Evolutionary conservation across 2,797 vertebrate genomes (phyloP), one percentile per base, ranked within the genome.

Genomic region (Thripadectes ignobilis): DNA sequence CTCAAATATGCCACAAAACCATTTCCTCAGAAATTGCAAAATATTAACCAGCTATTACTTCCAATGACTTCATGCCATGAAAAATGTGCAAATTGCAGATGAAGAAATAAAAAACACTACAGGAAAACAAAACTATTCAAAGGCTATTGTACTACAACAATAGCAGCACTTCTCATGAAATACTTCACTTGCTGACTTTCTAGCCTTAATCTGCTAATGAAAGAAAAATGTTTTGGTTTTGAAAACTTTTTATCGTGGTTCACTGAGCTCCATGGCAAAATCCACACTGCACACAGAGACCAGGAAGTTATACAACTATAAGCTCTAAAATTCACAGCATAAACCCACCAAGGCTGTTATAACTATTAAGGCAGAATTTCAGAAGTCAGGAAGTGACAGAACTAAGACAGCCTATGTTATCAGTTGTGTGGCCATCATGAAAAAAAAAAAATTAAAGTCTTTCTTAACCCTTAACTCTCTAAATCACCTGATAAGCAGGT

Each of bases 141-240:
- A 91, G 59, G 63, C 71, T 74, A 90, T 82, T 95, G 89, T 85
- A 49, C 17, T 46, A 29, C 39, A 93, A 88, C 87, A 96, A 91
- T 59, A 92, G 88, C 69, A 92, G 79, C 32, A 48, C 14, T 72
- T 69, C 66, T 67, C 43, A 62, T 30, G 30, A 87, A 83, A 69
- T 55, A 88, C 3, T 81, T 55, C 11, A 45, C 57, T 87, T 80
- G 63, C 2, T 88, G 66, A 43, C 36, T 48, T 88, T 78, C 43
- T 39, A 86, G 73, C 6, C 46, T 81, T 61, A 20, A 41, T n/a
- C 49, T 65, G 27, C 29, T 72, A 71, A 88, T 15, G 54, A 80
- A 91, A 71, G 62, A 65, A 95, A 85, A 94, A 89, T 36, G 59
- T 17, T 90, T 82, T 52, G 12, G 38, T 61, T 87, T 85, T 65